Evolutionary conservation across 1,140 invertebrate species (phyloP).

Genomic region (Argopecten irradians): DNA sequence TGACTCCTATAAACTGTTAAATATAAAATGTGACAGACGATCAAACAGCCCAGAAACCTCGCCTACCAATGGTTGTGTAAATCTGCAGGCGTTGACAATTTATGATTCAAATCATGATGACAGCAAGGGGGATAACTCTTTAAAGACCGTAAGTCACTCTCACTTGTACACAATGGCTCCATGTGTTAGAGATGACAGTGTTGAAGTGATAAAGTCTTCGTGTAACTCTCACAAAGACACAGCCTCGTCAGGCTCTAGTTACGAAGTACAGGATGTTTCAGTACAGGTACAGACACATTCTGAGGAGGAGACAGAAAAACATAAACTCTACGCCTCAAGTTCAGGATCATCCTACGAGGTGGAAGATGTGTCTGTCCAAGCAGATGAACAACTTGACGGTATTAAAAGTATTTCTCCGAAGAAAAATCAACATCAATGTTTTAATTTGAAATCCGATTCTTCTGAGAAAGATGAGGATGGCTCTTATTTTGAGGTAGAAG

Average conservation of each 20-base stretch:
- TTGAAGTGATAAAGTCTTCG: not conserved
- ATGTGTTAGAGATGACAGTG: not conserved
- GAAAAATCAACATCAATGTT: not conserved
- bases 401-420: not conserved
- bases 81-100: not conserved
- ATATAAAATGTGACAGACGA: slow-evolving; percentile 17
- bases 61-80: not conserved
- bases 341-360: slow-evolving; percentile 38
- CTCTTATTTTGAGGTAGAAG: slow-evolving; percentile 44
- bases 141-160: not conserved
- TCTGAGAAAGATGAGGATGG: not conserved
- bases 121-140: not conserved
- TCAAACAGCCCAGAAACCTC: not conserved
- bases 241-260: not conserved
- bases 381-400: not conserved
- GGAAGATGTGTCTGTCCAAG: slow-evolving; percentile 34
- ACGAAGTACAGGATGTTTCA: not conserved
- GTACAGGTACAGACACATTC: not conserved
- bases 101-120: slow-evolving; percentile 32
- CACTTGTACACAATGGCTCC: not conserved
- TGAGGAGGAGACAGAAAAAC: not conserved
- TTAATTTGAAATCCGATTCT: not conserved
- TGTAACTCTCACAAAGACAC: not conserved
- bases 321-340: not conserved
- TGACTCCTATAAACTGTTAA: slow-evolving; percentile 39